Evolutionary conservation across 2,797 vertebrate genomes (phyloP).

Genomic region (Typhlichthys subterraneus): DNA sequence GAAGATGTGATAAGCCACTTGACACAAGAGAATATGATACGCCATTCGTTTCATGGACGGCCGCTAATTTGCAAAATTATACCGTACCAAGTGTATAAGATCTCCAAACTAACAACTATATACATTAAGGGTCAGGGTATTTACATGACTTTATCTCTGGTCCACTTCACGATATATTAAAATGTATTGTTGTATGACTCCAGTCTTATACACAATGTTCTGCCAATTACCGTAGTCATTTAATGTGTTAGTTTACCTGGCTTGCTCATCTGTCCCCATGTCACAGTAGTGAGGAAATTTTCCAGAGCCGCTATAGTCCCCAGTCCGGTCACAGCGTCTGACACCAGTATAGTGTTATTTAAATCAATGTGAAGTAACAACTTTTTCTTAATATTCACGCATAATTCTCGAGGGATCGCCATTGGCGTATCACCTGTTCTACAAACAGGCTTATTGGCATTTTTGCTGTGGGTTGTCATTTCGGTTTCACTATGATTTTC

Average conservation of each 20-base stretch:
- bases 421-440: conserved; percentile 4
- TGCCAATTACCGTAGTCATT: too few species aligned
- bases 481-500: conserved; percentile 9
- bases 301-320: conserved; percentile 81
- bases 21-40: too few species aligned
- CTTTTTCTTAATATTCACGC: conserved; percentile 54
- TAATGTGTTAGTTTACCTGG: conserved; percentile 51
- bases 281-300: conserved; percentile 80
- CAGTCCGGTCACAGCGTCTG: conserved; percentile 78
- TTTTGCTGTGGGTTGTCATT: neutral
- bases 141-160: too few species aligned
- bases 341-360: conserved; percentile 87
- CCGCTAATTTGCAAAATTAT: too few species aligned
- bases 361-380: conserved; percentile 86
- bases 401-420: conserved; percentile 8
- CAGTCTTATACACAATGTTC: too few species aligned
- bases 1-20: too few species aligned
- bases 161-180: too few species aligned
- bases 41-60: too few species aligned
- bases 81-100: too few species aligned
- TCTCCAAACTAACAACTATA: too few species aligned
- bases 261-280: conserved; percentile 79
- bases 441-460: neutral
- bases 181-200: too few species aligned
- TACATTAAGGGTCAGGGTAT: too few species aligned